Evolutionary conservation across 2,888 invertebrate species (phyloP).

Genomic region (Agrotis puta): DNA sequence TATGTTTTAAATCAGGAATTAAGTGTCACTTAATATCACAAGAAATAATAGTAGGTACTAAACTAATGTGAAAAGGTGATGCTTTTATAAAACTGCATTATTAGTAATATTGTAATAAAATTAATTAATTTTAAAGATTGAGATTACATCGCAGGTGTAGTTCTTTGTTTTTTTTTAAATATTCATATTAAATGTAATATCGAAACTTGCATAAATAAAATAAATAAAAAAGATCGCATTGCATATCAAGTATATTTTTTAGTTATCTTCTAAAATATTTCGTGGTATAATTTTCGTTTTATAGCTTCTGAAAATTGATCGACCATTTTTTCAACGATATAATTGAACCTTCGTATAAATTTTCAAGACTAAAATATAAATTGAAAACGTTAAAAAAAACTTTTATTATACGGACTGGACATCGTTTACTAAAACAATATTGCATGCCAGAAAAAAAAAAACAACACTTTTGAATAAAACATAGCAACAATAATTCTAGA

Average conservation of each 20-base stretch:
- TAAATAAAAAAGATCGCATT: too few species aligned
- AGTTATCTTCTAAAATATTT: not conserved
- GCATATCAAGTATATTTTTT: not conserved
- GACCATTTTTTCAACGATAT: too few species aligned
- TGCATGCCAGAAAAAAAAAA: not conserved
- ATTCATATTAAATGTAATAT: too few species aligned
- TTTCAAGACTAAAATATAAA: not conserved
- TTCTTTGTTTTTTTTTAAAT: too few species aligned
- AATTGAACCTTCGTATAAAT: not conserved
- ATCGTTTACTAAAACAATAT: not conserved
- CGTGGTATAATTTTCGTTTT: too few species aligned
- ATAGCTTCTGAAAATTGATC: too few species aligned
- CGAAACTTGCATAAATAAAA: too few species aligned
- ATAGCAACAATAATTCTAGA: not conserved
- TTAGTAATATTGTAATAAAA: too few species aligned
- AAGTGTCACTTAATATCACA: not conserved
- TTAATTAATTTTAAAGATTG: too few species aligned
- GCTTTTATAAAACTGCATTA: too few species aligned
- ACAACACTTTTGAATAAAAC: conserved; percentile 18
- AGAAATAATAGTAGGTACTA: not conserved
- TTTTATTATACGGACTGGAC: not conserved
- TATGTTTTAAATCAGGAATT: not conserved
- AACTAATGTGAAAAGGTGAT: too few species aligned
- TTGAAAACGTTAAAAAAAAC: not conserved
- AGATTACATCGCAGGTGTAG: too few species aligned